These are phyloP conservation scores for Buceros bicornis DNA, from an alignment of 2,797 vertebrate species.

Conservation along the genomic window DNA sequence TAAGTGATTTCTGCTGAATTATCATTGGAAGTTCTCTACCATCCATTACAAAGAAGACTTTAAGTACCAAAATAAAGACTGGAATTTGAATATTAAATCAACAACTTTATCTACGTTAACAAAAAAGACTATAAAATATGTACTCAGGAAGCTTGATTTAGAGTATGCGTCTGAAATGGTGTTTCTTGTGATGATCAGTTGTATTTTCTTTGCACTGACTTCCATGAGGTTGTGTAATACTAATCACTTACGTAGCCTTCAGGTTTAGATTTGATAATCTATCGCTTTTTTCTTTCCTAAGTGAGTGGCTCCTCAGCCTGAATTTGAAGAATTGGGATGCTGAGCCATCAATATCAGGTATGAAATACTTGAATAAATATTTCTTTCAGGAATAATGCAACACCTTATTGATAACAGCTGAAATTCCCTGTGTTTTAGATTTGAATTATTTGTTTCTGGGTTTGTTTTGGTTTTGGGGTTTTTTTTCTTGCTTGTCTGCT, in stretches of 20 bases:
- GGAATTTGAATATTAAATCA: not conserved
- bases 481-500: not conserved
- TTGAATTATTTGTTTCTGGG: not conserved
- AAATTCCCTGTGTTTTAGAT: not conserved
- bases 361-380: not conserved
- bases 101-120: not conserved
- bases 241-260: not conserved
- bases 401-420: not conserved
- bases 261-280: not conserved
- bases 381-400: not conserved
- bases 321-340: not conserved
- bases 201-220: not conserved
- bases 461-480: not conserved
- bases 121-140: not conserved
- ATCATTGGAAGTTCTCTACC: not conserved
- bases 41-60: not conserved
- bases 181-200: not conserved
- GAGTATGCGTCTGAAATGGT: not conserved
- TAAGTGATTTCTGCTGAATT: not conserved
- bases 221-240: not conserved
- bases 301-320: not conserved
- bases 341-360: not conserved
- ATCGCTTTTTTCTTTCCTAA: not conserved
- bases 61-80: not conserved
- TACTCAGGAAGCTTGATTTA: not conserved